Base-by-base conservation (phyloP, 1,140 invertebrate species). In the Plectrocnemia conspersa region DNA sequence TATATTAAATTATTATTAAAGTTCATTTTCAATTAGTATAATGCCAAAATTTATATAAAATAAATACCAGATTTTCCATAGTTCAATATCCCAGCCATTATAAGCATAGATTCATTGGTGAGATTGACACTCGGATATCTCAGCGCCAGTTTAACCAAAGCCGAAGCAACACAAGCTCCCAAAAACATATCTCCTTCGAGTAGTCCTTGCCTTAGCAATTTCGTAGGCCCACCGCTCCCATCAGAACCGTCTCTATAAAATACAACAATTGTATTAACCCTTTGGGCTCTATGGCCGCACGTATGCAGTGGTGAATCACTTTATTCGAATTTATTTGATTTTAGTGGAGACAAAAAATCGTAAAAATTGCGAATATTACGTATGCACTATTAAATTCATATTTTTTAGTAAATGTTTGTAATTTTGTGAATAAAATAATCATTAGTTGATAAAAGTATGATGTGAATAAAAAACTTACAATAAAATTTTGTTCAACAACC, bases 121-220 rank as follows among this genome's bases (percentile, higher is more conserved):
- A 87, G 82, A 6, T 57, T 57, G 21, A 74, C 71, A 1, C 58
- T 58, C 10, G 50, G 49, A 79, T 61, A 36, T 66, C 67, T 55
- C 80, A 97, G 63, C 0, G 91, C 87, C 56, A 99, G 73, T 76
- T 99, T 99, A 6, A 91, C 84, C 22, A 99, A 77, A 11, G 90
- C 91, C 1, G 93, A 91, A 7, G 91, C 89, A 7, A 98, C 72
- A 11, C 93, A 84, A 16, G 93, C 91, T 9, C 89, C 94, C 57
- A 98, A 88, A 69, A 98, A 99, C 73, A 96, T 97, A 65, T 99
- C 94, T 1, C 94, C 95, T 60, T 93, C 86, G 74, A 95, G 83
- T 62, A 99, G 80, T 64, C 94, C 93, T 57, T 91, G 84, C 9
- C 93, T 79, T 44, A 97, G 68, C 29, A 88, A 81, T 11, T 47